Conservation (phyloP, 1,140 invertebrate genomes). For the Mizuhopecten yessoensis region DNA sequence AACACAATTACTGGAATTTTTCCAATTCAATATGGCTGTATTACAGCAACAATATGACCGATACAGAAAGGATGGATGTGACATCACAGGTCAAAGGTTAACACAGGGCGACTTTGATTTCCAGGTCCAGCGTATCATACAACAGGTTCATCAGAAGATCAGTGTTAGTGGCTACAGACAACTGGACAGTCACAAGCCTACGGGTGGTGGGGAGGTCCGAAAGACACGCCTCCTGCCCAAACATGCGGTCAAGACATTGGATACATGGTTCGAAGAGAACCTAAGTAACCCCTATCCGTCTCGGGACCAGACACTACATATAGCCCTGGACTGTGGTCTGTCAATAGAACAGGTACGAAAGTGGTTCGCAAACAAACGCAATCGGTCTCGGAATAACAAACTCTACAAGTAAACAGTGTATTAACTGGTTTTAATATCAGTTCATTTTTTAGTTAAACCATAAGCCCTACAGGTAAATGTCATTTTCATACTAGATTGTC, state of each 20-base stretch:
- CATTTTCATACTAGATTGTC: too few relatives aligned
- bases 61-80: not conserved
- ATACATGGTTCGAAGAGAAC: slow-evolving; percentile 61
- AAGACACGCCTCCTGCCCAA: slow-evolving; percentile 63
- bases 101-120: not conserved
- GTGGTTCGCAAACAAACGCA: slow-evolving; percentile 67
- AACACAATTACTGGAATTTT: slow-evolving; percentile 59
- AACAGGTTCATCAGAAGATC: slow-evolving; percentile 8
- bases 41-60: slow-evolving; percentile 50
- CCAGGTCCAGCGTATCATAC: slow-evolving; percentile 6
- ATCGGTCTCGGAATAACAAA: slow-evolving; percentile 59
- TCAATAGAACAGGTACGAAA: slow-evolving; percentile 64
- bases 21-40: slow-evolving; percentile 58
- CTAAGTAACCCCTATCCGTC: slow-evolving; percentile 63
- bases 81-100: slow-evolving; percentile 16
- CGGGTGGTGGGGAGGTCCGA: slow-evolving; percentile 48
- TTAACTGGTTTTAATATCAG: not conserved
- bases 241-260: slow-evolving; percentile 57
- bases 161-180: slow-evolving; percentile 1
- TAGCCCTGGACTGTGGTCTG: slow-evolving; percentile 60
- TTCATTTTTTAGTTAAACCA: not conserved
- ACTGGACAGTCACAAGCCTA: not conserved
- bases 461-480: too few relatives aligned
- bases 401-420: slow-evolving; percentile 47
- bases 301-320: slow-evolving; percentile 54